phyloP scores from a whole-genome alignment of 2,113 vertebrate genomes.

The Dicerorhinus sumatrensis region DNA sequence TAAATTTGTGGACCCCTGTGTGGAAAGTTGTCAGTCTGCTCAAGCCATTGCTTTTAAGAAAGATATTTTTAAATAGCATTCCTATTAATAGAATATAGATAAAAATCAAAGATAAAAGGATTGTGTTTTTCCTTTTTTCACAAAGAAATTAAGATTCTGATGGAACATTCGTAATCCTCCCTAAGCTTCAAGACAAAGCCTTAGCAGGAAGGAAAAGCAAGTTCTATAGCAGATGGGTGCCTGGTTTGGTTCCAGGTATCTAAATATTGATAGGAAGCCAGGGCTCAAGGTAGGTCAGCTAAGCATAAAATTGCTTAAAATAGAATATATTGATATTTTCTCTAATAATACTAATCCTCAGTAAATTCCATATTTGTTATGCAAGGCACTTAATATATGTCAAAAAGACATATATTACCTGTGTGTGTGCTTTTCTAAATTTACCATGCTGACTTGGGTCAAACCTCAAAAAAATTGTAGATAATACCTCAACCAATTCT shows the following conservation, averaged over 20 bases:
- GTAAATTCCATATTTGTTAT: neutral
- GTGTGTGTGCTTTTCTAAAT: neutral
- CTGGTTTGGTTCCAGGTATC: neutral
- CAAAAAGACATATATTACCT: neutral
- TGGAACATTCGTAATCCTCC: neutral
- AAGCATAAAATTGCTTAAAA: constrained; percentile 37
- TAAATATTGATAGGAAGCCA: constrained; percentile 37
- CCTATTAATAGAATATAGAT: constrained; percentile 7
- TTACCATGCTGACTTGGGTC: neutral
- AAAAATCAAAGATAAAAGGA: constrained; percentile 18
- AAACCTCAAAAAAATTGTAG: neutral
- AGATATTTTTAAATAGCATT: constrained; percentile 53
- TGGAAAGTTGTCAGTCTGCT: neutral
- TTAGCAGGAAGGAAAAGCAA: constrained; percentile 38
- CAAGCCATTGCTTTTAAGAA: constrained; percentile 17
- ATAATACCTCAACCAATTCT: neutral
- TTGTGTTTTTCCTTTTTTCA: constrained; percentile 36
- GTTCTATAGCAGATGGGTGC: constrained; percentile 11
- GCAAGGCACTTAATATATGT: neutral
- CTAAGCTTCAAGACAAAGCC: constrained; percentile 2
- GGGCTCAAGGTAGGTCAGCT: neutral
- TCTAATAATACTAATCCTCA: neutral
- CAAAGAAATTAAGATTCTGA: constrained; percentile 25
- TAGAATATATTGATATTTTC: neutral
- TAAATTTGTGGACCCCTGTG: neutral